Evolutionary conservation across 2,888 invertebrate genomes (phyloP).

Genomic region (Drosophila nr. fundita): DNA sequence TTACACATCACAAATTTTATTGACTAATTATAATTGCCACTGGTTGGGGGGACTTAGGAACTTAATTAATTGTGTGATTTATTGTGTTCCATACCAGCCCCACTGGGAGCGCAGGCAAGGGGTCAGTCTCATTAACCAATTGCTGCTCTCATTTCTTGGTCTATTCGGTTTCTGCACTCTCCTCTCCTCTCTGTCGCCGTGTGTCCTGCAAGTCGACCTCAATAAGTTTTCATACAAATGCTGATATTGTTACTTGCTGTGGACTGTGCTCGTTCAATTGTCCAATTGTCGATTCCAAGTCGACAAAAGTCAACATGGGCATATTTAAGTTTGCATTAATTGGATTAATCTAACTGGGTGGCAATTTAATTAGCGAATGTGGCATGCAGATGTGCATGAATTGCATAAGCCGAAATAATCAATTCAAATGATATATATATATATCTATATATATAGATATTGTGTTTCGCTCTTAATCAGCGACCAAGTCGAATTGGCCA

Average conservation of each 20-base stretch:
- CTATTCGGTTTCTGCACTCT: neutral
- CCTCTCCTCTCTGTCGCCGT: neutral
- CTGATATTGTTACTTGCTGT: conserved; percentile 16
- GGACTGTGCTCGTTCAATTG: neutral
- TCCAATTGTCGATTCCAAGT: neutral
- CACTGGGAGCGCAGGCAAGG: conserved; percentile 3
- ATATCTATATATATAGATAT: neutral
- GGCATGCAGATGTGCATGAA: neutral
- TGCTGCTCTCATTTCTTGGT: neutral
- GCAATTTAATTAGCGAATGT: neutral
- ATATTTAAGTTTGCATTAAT: conserved; percentile 26
- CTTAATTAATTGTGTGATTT: conserved; percentile 43
- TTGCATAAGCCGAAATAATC: neutral
- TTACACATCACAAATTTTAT: neutral
- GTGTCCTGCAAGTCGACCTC: conserved; percentile 16
- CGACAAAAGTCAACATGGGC: conserved; percentile 15
- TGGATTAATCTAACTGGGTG: neutral
- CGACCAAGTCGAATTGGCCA: neutral
- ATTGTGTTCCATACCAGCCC: neutral
- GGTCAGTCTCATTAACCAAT: conserved; percentile 18
- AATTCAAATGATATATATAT: neutral
- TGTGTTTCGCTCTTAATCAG: neutral
- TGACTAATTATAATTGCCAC: neutral
- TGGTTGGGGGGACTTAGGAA: neutral
- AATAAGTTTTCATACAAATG: conserved; percentile 31